These are phyloP conservation scores for Amiota minor DNA, from an alignment of 2,888 invertebrate species.

Conservation along the genomic window DNA sequence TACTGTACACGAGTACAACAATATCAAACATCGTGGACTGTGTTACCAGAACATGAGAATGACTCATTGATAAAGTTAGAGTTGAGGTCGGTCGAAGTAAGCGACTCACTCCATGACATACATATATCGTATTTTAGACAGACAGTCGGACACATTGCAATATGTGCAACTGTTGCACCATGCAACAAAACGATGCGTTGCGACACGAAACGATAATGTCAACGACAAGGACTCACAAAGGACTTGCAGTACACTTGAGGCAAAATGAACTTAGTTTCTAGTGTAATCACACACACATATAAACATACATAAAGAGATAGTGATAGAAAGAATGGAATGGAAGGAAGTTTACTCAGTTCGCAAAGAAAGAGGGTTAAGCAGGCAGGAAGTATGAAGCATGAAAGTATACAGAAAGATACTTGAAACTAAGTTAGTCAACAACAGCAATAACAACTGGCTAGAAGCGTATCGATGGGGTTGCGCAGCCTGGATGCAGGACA, in stretches of 20 bases:
- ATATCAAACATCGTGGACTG: not conserved
- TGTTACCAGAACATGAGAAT: too few species aligned
- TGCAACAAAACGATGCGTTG: not conserved
- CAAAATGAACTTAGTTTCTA: conserved; percentile 20
- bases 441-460: conserved; percentile 11
- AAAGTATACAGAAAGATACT: conserved; percentile 1
- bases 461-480: not conserved
- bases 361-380: not conserved
- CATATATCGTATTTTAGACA: not conserved
- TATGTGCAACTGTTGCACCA: not conserved
- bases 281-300: not conserved
- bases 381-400: conserved; percentile 3
- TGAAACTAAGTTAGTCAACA: conserved; percentile 25
- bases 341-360: not conserved
- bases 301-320: not conserved
- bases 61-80: too few species aligned
- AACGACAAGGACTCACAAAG: conserved; percentile 7
- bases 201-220: not conserved
- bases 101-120: not conserved
- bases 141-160: not conserved
- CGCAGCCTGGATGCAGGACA: conserved; percentile 24
- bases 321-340: not conserved
- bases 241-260: conserved; percentile 16
- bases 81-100: too few species aligned
- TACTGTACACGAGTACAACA: not conserved